Evolutionary conservation across 2,797 vertebrate species (phyloP).

Genomic region (Bufotes viridis): DNA sequence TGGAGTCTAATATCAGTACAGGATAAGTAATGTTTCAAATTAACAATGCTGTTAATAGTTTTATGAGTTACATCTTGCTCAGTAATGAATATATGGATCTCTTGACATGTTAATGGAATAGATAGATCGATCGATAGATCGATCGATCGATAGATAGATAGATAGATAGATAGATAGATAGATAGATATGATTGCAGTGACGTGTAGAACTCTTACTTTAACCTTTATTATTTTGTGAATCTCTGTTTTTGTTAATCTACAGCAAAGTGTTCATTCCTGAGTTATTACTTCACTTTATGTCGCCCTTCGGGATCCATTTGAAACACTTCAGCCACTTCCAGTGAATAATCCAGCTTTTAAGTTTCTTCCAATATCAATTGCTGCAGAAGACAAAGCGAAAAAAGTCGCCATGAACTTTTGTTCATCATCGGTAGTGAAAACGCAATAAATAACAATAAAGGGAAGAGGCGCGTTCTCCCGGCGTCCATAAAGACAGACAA

Average conservation of each 20-base stretch:
- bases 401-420: constrained; percentile 30
- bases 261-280: not conserved
- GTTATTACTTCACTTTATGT: constrained; percentile 35
- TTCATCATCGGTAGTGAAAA: constrained; percentile 20
- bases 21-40: too few species aligned
- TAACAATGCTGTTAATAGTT: too few species aligned
- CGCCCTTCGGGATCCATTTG: constrained; percentile 27
- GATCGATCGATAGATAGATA: too few species aligned
- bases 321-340: constrained; percentile 38
- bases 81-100: too few species aligned
- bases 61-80: too few species aligned
- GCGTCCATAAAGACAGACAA: constrained; percentile 32
- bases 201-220: not conserved
- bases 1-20: too few species aligned
- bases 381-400: not conserved
- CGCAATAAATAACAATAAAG: constrained; percentile 47
- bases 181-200: not conserved
- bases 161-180: not conserved
- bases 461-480: not conserved
- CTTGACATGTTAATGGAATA: too few species aligned
- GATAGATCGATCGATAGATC: too few species aligned
- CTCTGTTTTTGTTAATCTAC: constrained; percentile 21
- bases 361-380: constrained; percentile 38
- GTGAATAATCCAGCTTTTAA: constrained; percentile 37
- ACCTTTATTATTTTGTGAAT: not conserved